These are phyloP conservation scores for Bujurquina vittata DNA, from an alignment of 2,113 vertebrate species.

Conservation along the genomic window DNA sequence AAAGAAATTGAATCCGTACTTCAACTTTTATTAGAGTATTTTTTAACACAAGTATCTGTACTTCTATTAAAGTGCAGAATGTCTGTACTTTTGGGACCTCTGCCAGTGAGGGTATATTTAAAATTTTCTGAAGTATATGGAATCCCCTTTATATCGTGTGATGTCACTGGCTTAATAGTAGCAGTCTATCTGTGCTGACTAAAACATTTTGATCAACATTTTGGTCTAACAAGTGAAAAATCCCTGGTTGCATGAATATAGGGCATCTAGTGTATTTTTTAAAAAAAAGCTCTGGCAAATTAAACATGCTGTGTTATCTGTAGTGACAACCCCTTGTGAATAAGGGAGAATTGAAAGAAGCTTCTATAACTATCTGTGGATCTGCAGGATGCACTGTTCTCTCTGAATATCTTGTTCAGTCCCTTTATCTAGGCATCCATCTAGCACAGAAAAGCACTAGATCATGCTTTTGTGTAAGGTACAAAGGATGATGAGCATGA, in stretches of 20 bases:
- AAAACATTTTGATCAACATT: not conserved
- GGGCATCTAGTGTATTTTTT: too few relatives aligned
- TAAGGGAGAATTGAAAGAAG: not conserved
- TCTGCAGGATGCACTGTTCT: conserved; percentile 11
- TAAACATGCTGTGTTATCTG: not conserved
- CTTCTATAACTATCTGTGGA: not conserved
- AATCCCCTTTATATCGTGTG: not conserved
- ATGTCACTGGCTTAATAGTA: not conserved
- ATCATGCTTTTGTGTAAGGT: not conserved
- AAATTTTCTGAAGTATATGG: not conserved
- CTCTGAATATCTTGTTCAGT: conserved; percentile 29
- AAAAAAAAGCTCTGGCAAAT: not conserved
- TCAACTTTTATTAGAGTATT: too few relatives aligned
- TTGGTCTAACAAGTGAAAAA: too few relatives aligned
- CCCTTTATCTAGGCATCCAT: conserved; percentile 34
- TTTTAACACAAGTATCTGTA: too few relatives aligned
- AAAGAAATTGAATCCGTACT: too few relatives aligned
- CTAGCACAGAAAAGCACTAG: conserved; percentile 30
- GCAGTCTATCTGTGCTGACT: conserved; percentile 9
- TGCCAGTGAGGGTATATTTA: not conserved
- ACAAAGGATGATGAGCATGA: conserved; percentile 6
- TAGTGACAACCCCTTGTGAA: not conserved
- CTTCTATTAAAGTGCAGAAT: too few relatives aligned
- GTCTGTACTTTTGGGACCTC: too few relatives aligned
- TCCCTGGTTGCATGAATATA: too few relatives aligned